These are phyloP conservation scores for Gastracanthus pulcherrimus DNA, from an alignment of 2,888 invertebrate genomes.

Conservation along the genomic window DNA sequence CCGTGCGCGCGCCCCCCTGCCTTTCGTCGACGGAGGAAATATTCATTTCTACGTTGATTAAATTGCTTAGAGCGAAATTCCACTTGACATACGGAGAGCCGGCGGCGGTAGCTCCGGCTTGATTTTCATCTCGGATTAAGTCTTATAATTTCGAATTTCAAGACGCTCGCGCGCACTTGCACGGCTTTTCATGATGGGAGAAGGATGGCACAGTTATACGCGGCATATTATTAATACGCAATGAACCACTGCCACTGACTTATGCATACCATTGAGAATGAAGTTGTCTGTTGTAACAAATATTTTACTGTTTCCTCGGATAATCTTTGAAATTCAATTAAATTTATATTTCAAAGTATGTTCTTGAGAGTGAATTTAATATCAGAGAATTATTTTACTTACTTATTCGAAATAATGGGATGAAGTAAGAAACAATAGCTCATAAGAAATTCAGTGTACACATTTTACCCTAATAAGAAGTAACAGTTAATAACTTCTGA, in stretches of 20 bases:
- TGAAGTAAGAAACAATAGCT: no score
- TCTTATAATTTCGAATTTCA: conserved; percentile 48
- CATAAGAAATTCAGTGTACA: background rate
- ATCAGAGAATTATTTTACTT: no score
- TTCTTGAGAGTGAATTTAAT: no score
- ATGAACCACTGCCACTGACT: background rate
- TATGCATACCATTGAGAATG: background rate
- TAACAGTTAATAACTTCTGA: background rate
- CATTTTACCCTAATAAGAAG: background rate
- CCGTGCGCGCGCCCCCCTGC: background rate
- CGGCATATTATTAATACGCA: background rate
- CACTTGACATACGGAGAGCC: conserved; percentile 38
- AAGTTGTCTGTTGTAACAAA: background rate
- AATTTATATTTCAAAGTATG: no score
- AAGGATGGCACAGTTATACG: background rate
- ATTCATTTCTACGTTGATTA: conserved; percentile 54
- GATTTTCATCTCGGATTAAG: conserved; percentile 41
- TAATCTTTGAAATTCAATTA: no score
- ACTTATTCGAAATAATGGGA: no score
- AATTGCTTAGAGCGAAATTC: conserved; percentile 51
- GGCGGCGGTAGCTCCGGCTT: conserved; percentile 3
- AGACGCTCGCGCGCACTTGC: background rate
- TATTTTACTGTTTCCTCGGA: no score
- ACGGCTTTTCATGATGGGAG: background rate
- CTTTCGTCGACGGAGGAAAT: conserved; percentile 45